These are phyloP conservation scores for Dicerorhinus sumatrensis DNA, from an alignment of 2,113 vertebrate species.

Conservation along the genomic window DNA sequence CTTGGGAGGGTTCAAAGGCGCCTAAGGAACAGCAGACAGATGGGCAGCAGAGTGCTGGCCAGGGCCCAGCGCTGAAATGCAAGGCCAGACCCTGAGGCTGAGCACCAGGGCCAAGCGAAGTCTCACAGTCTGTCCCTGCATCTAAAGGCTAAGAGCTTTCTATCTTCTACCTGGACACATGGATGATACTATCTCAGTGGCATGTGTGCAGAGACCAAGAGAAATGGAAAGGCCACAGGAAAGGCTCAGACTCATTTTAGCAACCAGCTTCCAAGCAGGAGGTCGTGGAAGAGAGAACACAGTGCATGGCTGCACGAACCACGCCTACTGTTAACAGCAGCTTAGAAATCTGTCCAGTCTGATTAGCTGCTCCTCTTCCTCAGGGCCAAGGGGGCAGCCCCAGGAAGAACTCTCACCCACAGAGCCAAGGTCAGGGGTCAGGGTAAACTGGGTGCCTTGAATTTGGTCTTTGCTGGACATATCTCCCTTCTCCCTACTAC, in stretches of 20 bases:
- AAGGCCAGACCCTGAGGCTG: background rate
- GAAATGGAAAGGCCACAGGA: background rate
- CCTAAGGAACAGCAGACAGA: background rate
- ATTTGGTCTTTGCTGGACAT: background rate
- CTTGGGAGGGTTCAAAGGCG: background rate
- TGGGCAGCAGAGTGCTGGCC: background rate
- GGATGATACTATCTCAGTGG: background rate
- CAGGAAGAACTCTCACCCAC: background rate
- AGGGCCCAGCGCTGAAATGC: background rate
- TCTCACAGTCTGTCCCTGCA: too few relatives aligned
- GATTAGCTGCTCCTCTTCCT: background rate
- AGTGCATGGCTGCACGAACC: background rate
- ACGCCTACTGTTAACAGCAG: background rate
- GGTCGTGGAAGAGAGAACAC: background rate
- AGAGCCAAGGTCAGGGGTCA: background rate
- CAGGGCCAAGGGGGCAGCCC: background rate
- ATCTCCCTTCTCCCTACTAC: background rate
- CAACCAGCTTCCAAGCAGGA: background rate
- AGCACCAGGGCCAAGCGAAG: too few relatives aligned
- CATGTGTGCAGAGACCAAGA: background rate
- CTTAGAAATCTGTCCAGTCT: background rate
- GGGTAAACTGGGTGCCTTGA: background rate
- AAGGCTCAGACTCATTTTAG: background rate
- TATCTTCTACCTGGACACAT: background rate
- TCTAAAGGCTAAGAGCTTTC: background rate